Evolutionary conservation across 2,888 invertebrate species (phyloP), one percentile per base, ranked within the genome.

Genomic region (Chydorus sphaericus): DNA sequence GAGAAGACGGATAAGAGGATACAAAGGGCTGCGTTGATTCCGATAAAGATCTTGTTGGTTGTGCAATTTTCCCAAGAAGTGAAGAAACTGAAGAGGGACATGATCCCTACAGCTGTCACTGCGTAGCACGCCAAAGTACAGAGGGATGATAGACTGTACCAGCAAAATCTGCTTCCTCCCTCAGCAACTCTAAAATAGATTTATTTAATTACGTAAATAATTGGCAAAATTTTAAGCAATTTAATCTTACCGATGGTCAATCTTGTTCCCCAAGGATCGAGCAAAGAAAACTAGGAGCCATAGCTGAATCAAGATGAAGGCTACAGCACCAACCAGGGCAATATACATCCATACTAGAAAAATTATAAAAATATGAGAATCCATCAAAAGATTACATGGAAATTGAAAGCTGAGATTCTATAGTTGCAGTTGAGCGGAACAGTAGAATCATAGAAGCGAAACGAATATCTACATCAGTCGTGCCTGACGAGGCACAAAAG

Each of bases 301-400:
- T 14, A 73, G 62, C 62, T 73, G 72, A 31, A 73, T 63, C 8
- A 71, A 61, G 29, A 72, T 69, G 62, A 71, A 73, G 4, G 70
- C 39, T 44, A 66, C 65, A 3, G 70, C 72, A 49, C 70, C 72
- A 28, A 64, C 66, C 69, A 72, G 69, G 3, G 71, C 71, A 48
- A 69, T 62, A 60, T 71, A 72, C 70, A 71, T 71, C 70, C 70
- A 71, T 49, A 68, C 71, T 71, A 64, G 51, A 26, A 56, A 23
- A 58, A n/a, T 29, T 10, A 20, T 39, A 49, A 44, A 29, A 52
- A 3, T 18, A 8, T 28, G 10, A 11, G 14, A 10, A 33, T n/a
- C 36, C n/a, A n/a, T 16, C n/a, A 16, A 31, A 50, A 30, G 16
- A 29, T 31, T 50, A 14, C 29, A 11, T 31, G 11, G 16, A 10